Evolutionary conservation across 2,888 invertebrate species (phyloP), one percentile per base, ranked within the genome.

Genomic region (Ischnus inquisitorius): DNA sequence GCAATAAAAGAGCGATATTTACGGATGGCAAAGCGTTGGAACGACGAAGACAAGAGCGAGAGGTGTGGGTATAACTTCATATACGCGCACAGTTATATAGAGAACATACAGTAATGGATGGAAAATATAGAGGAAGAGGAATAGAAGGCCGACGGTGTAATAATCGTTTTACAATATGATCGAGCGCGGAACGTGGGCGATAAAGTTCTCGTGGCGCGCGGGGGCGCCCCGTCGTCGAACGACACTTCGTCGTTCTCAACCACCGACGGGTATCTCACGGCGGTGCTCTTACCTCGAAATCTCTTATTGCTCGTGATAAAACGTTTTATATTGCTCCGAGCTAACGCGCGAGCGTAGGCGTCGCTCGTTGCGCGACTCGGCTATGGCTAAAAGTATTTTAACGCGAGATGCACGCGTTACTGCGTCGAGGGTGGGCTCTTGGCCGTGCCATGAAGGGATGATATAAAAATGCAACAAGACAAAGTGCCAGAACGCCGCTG

Each of bases 181-280:
- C 87, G 89, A 85, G 87, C 84, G 83, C 60, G 84, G 87, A 89
- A 91, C 88, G 89, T 87, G 82, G 34, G 87, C 88, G 90, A 88
- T 91, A 91, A 91, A 92, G 83, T 87, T 89, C 77, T 81, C 83
- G 75, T 69, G 43, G 81, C 68, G 81, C 68, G 57, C 68, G 54
- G 43, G 67, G 76, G 79, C 79, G 83, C 77, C 84, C 75, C 51
- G 78, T 82, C 84, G 78, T 84, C 82, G 72, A 62, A 84, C 71
- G 77, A 71, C 48, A 71, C 79, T 69, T 28, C 51, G 34, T 67
- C 48, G 43, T 60, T 22, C 54, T 51, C 64, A 28, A 51, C 65
- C 69, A 82, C 64, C 65, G 43, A 77, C 41, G 51, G 68, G 62
- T 75, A 79, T 64, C 77, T 79, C 54, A n/a, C n/a, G 43, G 25